These are phyloP conservation scores for Addax nasomaculatus DNA, from an alignment of 2,113 vertebrate genomes.

Conservation along the genomic window DNA sequence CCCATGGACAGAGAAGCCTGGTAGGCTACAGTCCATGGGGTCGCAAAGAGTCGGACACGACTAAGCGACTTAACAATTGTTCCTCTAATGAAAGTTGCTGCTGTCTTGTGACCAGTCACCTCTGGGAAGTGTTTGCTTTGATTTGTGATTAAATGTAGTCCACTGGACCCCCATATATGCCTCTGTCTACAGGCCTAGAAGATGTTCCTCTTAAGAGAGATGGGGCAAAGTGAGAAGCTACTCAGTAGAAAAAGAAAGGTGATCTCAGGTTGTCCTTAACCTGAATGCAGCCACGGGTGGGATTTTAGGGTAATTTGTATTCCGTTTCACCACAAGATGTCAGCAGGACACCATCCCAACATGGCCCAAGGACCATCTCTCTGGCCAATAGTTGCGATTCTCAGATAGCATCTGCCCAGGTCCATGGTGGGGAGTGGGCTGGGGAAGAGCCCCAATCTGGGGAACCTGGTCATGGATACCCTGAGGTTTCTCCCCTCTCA, in stretches of 20 bases:
- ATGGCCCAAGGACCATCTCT: constrained; percentile 6
- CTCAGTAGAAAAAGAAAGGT: background rate
- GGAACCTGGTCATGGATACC: too few relatives aligned
- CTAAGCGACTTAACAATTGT: background rate
- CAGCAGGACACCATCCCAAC: constrained; percentile 69
- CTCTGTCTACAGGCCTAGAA: background rate
- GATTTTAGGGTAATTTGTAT: constrained; percentile 39
- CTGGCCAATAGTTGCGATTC: constrained; percentile 48
- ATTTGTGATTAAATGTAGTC: background rate
- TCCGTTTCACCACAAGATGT: constrained; percentile 79
- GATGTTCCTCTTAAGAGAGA: background rate
- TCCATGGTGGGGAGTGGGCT: background rate
- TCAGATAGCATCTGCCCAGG: background rate
- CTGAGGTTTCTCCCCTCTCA: background rate
- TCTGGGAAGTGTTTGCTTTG: background rate
- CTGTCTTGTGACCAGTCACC: background rate
- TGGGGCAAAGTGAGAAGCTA: background rate
- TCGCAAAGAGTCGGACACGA: too few relatives aligned
- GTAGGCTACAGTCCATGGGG: too few relatives aligned
- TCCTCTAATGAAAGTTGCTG: background rate
- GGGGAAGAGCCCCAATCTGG: background rate
- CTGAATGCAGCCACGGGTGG: background rate
- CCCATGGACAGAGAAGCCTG: too few relatives aligned
- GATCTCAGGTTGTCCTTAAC: background rate
- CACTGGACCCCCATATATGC: background rate